These are phyloP conservation scores for Dryadula phaetusa DNA, from an alignment of 2,888 invertebrate genomes.

Conservation along the genomic window DNA sequence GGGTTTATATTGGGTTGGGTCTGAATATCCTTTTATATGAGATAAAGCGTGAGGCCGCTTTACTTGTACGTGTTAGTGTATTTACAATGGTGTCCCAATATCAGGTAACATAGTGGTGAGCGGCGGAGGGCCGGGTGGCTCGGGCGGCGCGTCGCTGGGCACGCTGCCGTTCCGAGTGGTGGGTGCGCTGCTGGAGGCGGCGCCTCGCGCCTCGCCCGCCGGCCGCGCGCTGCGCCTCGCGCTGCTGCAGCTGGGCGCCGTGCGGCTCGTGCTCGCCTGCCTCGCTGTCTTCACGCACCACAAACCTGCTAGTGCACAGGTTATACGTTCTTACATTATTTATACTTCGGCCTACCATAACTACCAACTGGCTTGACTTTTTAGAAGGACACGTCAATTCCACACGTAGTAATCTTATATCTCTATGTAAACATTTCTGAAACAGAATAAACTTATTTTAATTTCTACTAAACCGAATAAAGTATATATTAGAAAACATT, in stretches of 20 bases:
- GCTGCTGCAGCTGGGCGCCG: slow-evolving; percentile 93
- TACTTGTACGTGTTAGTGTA: not conserved
- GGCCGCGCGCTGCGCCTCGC: slow-evolving; percentile 89
- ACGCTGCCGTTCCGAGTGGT: slow-evolving; percentile 92
- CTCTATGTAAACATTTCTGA: no score
- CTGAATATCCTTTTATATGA: no score
- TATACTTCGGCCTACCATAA: no score
- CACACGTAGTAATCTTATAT: no score
- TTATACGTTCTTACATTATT: not conserved
- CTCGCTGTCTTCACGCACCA: slow-evolving; percentile 95
- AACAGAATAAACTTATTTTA: no score
- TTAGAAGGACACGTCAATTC: no score
- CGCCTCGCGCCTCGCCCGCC: slow-evolving; percentile 90
- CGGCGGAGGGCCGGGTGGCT: slow-evolving; percentile 49
- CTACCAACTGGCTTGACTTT: no score
- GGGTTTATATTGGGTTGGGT: no score
- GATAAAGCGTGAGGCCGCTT: no score
- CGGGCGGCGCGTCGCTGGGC: slow-evolving; percentile 66
- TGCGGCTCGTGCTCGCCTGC: slow-evolving; percentile 93
- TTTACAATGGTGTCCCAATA: not conserved
- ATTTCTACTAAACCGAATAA: no score
- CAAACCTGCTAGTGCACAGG: slow-evolving; percentile 72
- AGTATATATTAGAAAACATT: no score
- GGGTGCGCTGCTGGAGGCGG: slow-evolving; percentile 90
- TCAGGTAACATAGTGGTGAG: slow-evolving; percentile 71